Conservation (phyloP, 2,888 invertebrate genomes). For the Notodromas monacha region DNA sequence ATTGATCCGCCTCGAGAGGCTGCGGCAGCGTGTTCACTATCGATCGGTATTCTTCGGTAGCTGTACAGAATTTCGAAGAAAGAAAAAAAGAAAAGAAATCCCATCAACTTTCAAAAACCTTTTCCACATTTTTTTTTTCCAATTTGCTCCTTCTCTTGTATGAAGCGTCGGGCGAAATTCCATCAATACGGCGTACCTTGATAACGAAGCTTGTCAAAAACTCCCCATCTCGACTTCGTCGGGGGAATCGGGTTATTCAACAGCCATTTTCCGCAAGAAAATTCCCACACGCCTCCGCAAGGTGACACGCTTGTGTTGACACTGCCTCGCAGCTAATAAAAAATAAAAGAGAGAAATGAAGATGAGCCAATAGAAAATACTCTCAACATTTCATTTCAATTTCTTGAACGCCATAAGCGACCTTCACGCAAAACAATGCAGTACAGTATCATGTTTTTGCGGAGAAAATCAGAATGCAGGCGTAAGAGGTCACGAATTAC, state of each 20-base stretch:
- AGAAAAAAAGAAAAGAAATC: not conserved
- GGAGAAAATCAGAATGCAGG: no score
- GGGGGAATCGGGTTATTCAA: slow-evolving; percentile 17
- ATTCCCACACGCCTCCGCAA: slow-evolving; percentile 21
- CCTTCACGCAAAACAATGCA: no score
- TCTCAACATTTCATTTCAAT: no score
- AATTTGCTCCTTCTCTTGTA: no score
- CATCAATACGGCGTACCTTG: no score
- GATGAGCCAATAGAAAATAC: no score
- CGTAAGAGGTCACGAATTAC: no score
- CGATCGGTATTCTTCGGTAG: slow-evolving; percentile 17
- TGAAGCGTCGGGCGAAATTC: no score
- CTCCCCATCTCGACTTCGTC: slow-evolving; percentile 19
- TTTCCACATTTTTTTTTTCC: slow-evolving; percentile 11
- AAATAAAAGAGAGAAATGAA: slow-evolving; percentile 7
- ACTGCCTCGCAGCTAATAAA: slow-evolving; percentile 18
- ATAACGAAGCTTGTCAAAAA: slow-evolving; percentile 16
- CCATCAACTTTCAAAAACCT: slow-evolving; percentile 5
- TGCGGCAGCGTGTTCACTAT: slow-evolving; percentile 20
- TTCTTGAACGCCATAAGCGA: no score
- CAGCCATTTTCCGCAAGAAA: slow-evolving; percentile 23
- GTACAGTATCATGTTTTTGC: no score
- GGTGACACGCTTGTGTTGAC: slow-evolving; percentile 18
- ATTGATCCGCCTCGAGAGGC: slow-evolving; percentile 15
- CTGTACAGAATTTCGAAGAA: slow-evolving; percentile 14